These are phyloP conservation scores for Premnoplex brunnescens DNA, from an alignment of 2,797 vertebrate species.

Conservation along the genomic window DNA sequence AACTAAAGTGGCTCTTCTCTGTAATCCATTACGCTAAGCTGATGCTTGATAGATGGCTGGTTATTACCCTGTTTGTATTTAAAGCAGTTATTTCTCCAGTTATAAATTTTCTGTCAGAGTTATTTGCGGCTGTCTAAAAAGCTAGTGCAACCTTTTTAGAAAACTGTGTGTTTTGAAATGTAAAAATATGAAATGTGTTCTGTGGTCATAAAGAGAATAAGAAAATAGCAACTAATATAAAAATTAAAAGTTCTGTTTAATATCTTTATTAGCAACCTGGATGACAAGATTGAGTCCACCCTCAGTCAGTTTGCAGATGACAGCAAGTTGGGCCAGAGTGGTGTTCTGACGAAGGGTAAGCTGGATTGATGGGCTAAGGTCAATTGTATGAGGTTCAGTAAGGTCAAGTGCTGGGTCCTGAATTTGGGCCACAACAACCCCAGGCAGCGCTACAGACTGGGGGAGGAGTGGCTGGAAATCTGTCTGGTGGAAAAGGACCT, in stretches of 20 bases:
- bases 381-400: background rate
- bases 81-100: constrained; percentile 17
- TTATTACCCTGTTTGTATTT: constrained; percentile 28
- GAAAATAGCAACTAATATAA: background rate
- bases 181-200: background rate
- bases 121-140: constrained; percentile 36
- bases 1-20: constrained; percentile 57
- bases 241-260: background rate
- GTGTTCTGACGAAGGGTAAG: background rate
- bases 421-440: background rate
- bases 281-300: too few species aligned
- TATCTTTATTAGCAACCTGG: too few species aligned
- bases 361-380: background rate
- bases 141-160: background rate
- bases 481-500: background rate
- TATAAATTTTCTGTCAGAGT: constrained; percentile 19
- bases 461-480: background rate
- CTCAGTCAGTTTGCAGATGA: background rate
- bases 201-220: background rate
- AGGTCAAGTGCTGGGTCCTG: background rate
- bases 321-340: background rate
- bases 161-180: background rate
- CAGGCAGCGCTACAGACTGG: background rate
- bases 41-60: constrained; percentile 22
- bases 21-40: constrained; percentile 15